Evolutionary conservation across 1,140 invertebrate genomes (phyloP), one percentile per base, ranked within the genome.

Genomic region (Phenacoccus solenopsis): DNA sequence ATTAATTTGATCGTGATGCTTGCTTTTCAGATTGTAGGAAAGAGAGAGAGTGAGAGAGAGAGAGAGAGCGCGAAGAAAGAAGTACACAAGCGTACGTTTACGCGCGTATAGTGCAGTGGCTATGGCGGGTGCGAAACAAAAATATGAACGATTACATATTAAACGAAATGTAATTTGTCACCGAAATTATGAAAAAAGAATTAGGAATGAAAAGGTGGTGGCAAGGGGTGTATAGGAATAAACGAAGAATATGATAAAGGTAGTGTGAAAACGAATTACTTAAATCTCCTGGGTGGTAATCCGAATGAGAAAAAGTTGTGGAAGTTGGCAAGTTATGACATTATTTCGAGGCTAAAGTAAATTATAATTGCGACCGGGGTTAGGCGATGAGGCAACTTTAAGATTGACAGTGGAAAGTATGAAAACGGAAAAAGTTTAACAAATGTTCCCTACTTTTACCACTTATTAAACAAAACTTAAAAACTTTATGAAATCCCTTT

Each of bases 281-380:
- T 16, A 22, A 64, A 64, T 64, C 59, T 64, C 59, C 20, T 24
- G 59, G 59, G 59, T 64, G 59, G 59, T 64, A 64, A 64, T 64
- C 59, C 59, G 59, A 64, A 64, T 64, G 59, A 64, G 59, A 64
- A 64, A 64, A 64, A 64, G 59, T 64, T 64, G 25, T 25, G 59
- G 10, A 64, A 64, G 59, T 64, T 64, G 22, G 59, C 59, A 64
- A 27, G 59, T 64, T 64, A 64, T 64, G 59, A 64, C 59, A 64
- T 64, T 64, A 64, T 64, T 64, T 64, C 59, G 59, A 64, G 59
- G 59, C 59, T 64, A 64, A 64, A 64, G 59, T 64, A 64, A 64
- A 64, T 64, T 64, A 64, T 64, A 64, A 64, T 64, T 64, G 59
- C 59, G 59, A 64, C 59, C 59, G 21, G 59, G 25, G 10, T 64